Conservation (phyloP, 2,113 vertebrate genomes). For the Semnopithecus entellus region DNA sequence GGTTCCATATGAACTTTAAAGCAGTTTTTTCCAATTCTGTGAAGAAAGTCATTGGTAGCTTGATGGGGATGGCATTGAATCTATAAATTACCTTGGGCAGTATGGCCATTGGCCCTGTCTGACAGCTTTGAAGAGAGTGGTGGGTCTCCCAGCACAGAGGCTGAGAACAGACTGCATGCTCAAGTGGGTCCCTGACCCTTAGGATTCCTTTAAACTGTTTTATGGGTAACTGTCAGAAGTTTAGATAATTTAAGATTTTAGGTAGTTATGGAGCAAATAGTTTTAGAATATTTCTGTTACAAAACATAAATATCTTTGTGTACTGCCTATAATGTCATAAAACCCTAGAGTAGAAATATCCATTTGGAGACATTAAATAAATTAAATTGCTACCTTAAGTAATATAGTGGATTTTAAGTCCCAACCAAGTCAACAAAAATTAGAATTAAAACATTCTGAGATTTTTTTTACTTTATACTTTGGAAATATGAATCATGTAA, state of each 20-base stretch:
- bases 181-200: background rate
- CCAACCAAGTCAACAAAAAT: background rate
- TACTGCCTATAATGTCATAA: constrained; percentile 20
- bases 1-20: too few species aligned
- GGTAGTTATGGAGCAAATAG: background rate
- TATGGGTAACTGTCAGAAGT: constrained; percentile 51
- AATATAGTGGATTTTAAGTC: background rate
- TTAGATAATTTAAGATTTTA: constrained; percentile 63
- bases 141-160: too few species aligned
- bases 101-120: too few species aligned
- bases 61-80: too few species aligned
- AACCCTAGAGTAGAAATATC: background rate
- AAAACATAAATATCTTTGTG: background rate
- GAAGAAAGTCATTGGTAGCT: too few species aligned
- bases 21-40: too few species aligned
- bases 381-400: background rate
- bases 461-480: background rate
- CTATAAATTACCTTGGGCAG: too few species aligned
- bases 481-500: constrained; percentile 35
- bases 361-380: constrained; percentile 14
- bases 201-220: constrained; percentile 71
- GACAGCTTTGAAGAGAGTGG: too few species aligned
- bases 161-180: too few species aligned
- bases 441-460: background rate
- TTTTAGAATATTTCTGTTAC: constrained; percentile 40